phyloP scores from a whole-genome alignment of 2,113 vertebrate species.

The Bos taurus region DNA sequence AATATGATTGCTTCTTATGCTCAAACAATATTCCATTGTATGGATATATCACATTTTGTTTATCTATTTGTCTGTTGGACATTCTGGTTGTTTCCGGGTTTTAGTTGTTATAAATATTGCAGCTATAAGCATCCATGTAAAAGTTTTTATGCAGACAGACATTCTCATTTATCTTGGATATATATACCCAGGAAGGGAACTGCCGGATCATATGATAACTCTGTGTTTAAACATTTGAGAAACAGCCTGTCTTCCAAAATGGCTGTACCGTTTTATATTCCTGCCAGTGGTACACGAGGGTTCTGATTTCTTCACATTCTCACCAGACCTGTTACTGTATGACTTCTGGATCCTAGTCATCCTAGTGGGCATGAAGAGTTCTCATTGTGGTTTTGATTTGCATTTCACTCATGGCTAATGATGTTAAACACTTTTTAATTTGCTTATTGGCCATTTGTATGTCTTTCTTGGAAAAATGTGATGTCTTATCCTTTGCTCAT shows the following conservation, averaged over 20 bases:
- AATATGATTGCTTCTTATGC: not conserved
- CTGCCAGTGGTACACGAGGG: not conserved
- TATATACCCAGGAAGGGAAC: not conserved
- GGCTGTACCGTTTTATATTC: not conserved
- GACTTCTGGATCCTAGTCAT: not conserved
- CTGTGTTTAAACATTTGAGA: not conserved
- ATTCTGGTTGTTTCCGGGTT: not conserved
- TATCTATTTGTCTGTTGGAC: not conserved
- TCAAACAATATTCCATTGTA: not conserved
- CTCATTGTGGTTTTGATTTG: not conserved
- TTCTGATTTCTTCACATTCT: not conserved
- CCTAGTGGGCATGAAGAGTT: not conserved
- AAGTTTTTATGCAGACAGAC: not conserved
- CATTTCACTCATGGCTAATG: not conserved
- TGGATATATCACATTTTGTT: not conserved
- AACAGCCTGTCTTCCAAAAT: not conserved
- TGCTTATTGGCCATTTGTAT: not conserved
- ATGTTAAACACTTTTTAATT: not conserved
- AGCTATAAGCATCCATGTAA: not conserved
- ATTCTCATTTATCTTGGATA: not conserved
- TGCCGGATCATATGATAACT: not conserved
- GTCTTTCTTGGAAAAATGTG: not conserved
- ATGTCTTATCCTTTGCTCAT: not conserved
- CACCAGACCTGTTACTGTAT: not conserved
- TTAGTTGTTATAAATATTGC: not conserved